A percentile compares a stretch with the other conserved stretches of the same genome.
Conservation (phyloP, 2,888 invertebrate species). For the Machimus atricapillus region DNA sequence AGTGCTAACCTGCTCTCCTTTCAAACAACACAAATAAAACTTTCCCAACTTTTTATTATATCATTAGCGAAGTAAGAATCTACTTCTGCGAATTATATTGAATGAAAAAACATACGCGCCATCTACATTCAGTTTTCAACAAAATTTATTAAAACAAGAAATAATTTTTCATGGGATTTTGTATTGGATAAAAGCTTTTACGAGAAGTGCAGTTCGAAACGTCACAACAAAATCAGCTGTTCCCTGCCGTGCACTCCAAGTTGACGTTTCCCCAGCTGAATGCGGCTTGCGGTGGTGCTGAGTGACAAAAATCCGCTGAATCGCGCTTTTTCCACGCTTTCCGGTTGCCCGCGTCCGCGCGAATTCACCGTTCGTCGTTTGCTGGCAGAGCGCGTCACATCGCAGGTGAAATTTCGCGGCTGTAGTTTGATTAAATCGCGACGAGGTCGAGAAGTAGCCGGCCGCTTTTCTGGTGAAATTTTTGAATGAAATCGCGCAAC, state of each 20-base stretch:
- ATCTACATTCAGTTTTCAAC: not conserved
- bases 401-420: not conserved
- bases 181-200: not conserved
- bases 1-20: conserved; percentile 98
- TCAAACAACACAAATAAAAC: conserved; percentile 81
- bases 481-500: not conserved
- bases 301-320: not conserved
- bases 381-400: not conserved
- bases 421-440: not conserved
- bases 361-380: not conserved
- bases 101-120: not conserved
- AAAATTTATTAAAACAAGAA: not conserved
- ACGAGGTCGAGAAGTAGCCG: not conserved
- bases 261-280: not conserved
- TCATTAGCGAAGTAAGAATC: not conserved
- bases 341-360: not conserved
- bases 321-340: not conserved
- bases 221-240: not conserved
- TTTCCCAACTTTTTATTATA: not conserved
- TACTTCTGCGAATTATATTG: not conserved
- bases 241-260: not conserved
- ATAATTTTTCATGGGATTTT: not conserved
- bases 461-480: not conserved
- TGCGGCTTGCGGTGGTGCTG: not conserved
- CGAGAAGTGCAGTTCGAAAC: not conserved